Evolutionary conservation across 2,888 invertebrate genomes (phyloP).

Genomic region (Imbricaverruca yamaguchii): DNA sequence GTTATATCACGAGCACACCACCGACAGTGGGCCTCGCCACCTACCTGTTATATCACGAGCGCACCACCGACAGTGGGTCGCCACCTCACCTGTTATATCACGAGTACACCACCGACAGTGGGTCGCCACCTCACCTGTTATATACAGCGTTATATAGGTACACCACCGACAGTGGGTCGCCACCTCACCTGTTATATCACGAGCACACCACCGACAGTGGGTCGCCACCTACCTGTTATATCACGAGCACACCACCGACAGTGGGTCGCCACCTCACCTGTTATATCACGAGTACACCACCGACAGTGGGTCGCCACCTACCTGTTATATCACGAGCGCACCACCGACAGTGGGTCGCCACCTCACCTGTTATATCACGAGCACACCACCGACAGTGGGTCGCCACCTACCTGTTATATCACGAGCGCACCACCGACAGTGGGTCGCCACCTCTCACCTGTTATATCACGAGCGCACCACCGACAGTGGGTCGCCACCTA

Average conservation of each 20-base stretch:
- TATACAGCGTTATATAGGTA: no score
- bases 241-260: slow-evolving; percentile 31
- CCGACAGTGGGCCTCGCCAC: not conserved
- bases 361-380: no score
- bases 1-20: no score
- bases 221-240: not conserved
- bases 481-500: not conserved
- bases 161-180: no score
- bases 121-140: not conserved
- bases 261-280: no score
- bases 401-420: not conserved
- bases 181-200: not conserved
- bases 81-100: no score
- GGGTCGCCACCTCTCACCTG: no score
- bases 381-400: no score
- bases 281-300: no score
- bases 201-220: no score
- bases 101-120: no score
- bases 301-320: not conserved
- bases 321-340: slow-evolving; percentile 24
- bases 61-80: slow-evolving; percentile 32
- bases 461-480: no score
- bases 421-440: slow-evolving; percentile 32
- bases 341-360: slow-evolving; percentile 33
- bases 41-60: slow-evolving; percentile 22